Evolutionary conservation across 2,797 vertebrate species (phyloP).

Genomic region (Linurgus olivaceus): DNA sequence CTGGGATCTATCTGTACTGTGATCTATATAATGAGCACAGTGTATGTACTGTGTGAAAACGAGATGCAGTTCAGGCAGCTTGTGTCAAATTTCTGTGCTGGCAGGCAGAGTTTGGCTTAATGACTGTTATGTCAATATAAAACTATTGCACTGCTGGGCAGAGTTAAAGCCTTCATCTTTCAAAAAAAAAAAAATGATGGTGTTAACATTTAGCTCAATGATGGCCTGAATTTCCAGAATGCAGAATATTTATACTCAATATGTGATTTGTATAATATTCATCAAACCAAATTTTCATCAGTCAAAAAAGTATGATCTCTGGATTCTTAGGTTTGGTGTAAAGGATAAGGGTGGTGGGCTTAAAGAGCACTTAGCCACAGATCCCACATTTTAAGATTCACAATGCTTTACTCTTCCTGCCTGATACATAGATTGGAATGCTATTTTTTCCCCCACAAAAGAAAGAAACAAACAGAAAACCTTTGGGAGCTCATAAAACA

Average conservation of each 20-base stretch:
- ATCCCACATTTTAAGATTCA: neutral
- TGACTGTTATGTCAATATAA: constrained; percentile 16
- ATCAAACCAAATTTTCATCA: neutral
- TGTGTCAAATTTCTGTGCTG: neutral
- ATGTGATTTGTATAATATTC: neutral
- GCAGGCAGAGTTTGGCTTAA: neutral
- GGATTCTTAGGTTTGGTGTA: neutral
- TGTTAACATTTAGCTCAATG: neutral
- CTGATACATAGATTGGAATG: neutral
- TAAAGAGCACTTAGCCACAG: neutral
- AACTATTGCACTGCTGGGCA: neutral
- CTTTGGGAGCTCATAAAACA: neutral
- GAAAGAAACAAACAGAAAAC: neutral
- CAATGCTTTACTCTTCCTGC: neutral
- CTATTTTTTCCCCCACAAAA: neutral
- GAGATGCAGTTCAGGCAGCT: neutral
- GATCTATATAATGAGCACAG: constrained; percentile 14
- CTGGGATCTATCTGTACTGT: neutral
- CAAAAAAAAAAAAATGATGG: neutral
- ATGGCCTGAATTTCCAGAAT: neutral
- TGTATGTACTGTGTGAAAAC: constrained; percentile 7
- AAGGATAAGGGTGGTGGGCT: neutral
- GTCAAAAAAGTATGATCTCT: neutral
- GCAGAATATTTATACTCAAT: neutral
- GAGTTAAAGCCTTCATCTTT: neutral